Evolutionary conservation across 2,888 invertebrate genomes (phyloP), one percentile per base, ranked within the genome.

Genomic region (Lasioglossum zephyrum): DNA sequence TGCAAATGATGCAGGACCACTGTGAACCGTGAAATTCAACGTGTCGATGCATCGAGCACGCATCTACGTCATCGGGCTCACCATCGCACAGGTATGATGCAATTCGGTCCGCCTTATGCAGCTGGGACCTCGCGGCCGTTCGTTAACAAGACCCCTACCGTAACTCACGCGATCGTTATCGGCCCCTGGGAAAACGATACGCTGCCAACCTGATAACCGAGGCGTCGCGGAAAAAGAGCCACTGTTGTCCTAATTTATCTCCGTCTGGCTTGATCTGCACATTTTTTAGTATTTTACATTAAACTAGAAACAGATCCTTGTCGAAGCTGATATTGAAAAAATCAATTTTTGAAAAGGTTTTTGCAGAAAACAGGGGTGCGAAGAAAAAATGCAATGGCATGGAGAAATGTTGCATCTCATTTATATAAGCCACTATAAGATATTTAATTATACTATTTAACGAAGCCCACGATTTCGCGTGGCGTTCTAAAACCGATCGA

Each of bases 81-180:
- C 74, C 70, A 72, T 22, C 22, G 79, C 57, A 57, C n/a, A 9
- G 57, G n/a, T n/a, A 39, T 84, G 85, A 87, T 83, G 87, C 89
- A 81, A 90, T 82, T 85, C 81, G 87, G 80, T 22, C 41, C 73
- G 75, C 49, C 76, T 77, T 86, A 83, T 81, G 84, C 86, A 70
- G 82, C 80, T 57, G 75, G 49, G 63, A 41, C 74, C 26, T 9
- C 31, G 70, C 36, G 74, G 74, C 79, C 88, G 85, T 88, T 91
- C 89, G 90, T 91, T 85, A 88, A 87, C 87, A 76, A 74, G 76
- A 57, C 39, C 77, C 87, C 66, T 41, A 44, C 41, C 76, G 76
- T 82, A 88, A 84, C 90, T 87, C 84, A 86, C 73, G 82, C 78
- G 90, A 89, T 91, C 85, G 83, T 86, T 88, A 91, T 91, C 90